Conservation (phyloP, 1,140 invertebrate species). For the Oscheius sp. region DNA sequence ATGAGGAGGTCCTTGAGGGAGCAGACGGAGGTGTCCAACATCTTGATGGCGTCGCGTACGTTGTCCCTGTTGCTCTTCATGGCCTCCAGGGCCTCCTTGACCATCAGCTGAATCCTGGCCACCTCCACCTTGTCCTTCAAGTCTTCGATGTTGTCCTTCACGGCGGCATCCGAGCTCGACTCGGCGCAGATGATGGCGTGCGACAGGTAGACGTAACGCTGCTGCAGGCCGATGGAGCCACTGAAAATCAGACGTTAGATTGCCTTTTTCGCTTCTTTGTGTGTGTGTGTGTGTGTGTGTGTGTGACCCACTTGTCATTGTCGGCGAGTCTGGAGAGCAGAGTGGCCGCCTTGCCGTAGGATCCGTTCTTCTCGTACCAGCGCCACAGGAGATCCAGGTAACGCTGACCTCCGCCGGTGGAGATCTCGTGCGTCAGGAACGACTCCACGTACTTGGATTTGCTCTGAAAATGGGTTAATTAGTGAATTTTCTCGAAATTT, state of each 20-base stretch:
- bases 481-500: too few species aligned
- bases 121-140: slow-evolving; percentile 86
- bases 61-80: not conserved
- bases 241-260: slow-evolving; percentile 1
- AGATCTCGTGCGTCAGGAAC: slow-evolving; percentile 67
- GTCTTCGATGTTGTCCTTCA: slow-evolving; percentile 69
- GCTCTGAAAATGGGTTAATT: slow-evolving; percentile 59
- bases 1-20: slow-evolving; percentile 14
- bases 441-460: slow-evolving; percentile 76
- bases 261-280: too few species aligned
- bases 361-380: slow-evolving; percentile 85
- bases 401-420: slow-evolving; percentile 34
- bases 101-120: slow-evolving; percentile 51
- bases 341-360: slow-evolving; percentile 86
- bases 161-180: slow-evolving; percentile 64
- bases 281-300: slow-evolving; percentile 61
- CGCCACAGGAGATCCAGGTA: slow-evolving; percentile 85
- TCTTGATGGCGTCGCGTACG: not conserved
- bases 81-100: slow-evolving; percentile 20
- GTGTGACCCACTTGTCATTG: slow-evolving; percentile 69
- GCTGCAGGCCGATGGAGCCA: slow-evolving; percentile 9
- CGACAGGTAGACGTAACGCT: slow-evolving; percentile 73
- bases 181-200: slow-evolving; percentile 81
- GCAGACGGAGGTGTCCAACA: not conserved
- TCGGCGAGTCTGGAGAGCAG: slow-evolving; percentile 83